Conservation (phyloP, 2,797 vertebrate genomes). For the Syncerus caffer region DNA sequence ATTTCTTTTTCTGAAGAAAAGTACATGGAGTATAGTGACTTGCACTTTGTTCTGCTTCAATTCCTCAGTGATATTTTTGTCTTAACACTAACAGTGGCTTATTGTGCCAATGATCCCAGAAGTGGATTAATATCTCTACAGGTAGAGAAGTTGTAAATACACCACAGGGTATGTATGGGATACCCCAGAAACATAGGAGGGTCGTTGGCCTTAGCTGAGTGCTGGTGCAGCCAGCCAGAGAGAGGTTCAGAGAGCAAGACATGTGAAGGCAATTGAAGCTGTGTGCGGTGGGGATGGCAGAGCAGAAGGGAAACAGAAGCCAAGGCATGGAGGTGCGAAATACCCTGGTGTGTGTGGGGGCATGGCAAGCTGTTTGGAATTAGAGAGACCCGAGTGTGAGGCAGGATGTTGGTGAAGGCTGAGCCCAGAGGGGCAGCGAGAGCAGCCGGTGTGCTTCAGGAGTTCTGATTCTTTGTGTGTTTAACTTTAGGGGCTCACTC, state of each 20-base stretch:
- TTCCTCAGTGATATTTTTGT: not conserved
- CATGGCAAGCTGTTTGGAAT: not conserved
- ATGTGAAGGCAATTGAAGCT: not conserved
- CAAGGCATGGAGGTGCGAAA: not conserved
- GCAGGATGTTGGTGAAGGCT: not conserved
- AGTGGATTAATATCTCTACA: not conserved
- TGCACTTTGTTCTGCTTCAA: not conserved
- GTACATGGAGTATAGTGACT: not conserved
- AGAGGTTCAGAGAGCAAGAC: not conserved
- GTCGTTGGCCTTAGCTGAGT: not conserved
- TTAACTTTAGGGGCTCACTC: not conserved
- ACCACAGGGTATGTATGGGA: not conserved
- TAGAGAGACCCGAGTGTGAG: not conserved
- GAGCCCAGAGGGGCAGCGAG: not conserved
- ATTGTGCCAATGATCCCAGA: not conserved
- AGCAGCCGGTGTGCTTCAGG: not conserved
- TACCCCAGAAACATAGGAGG: not conserved
- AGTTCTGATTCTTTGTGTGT: not conserved
- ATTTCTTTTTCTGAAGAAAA: not conserved
- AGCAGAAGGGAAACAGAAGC: not conserved
- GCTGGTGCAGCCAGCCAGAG: not conserved
- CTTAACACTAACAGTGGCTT: not conserved
- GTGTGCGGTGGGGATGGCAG: not conserved
- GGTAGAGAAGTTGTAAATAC: not conserved
- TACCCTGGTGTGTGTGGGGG: not conserved